Evolutionary conservation across 2,113 vertebrate genomes (phyloP), one percentile per base, ranked within the genome.

Genomic region (Bombycilla garrulus): DNA sequence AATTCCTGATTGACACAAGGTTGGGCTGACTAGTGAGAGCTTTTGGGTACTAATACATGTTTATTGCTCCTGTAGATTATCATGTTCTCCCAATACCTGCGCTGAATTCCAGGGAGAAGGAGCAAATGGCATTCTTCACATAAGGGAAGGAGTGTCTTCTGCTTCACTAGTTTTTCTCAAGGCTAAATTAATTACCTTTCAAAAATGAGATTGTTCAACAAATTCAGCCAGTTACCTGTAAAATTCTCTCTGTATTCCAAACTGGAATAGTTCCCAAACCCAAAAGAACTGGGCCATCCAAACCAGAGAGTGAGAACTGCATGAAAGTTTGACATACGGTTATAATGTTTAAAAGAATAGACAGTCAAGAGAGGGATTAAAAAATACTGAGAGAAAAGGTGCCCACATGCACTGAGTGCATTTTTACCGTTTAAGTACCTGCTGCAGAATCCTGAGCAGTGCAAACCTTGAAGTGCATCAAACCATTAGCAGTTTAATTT

Each of bases 401-500:
- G 11, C 6, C 35, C 11, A 17, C 28, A 9, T 73, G 47, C 42
- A 66, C 18, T 42, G 45, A 70, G 24, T 54, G 26, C 42, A 31
- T 77, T 93, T 95, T 80, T 90, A 65, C 42, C 61, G 12, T 58
- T 57, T 71, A 85, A 73, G 51, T 74, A 87, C 70, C 83, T 79
- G 66, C 73, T 82, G 69, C 74, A 92, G 91, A 86, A 72, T 31
- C 53, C 60, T 87, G 85, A 92, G 53, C n/a, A 36, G 36, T 60
- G 81, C 56, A 82, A 89, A 87, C 56, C 60, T 67, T 86, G 48
- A 87, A 95, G 89, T 92, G 84, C 81, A 85, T 79, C 91, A 92
- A 77, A 62, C 73, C 82, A 80, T 82, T 86, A 95, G 91, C 78
- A 87, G 93, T 95, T 95, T 89, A 74, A 95, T 93, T 95, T 93